Evolutionary conservation across 2,888 invertebrate genomes (phyloP).

Genomic region (Hypomecis punctinalis): DNA sequence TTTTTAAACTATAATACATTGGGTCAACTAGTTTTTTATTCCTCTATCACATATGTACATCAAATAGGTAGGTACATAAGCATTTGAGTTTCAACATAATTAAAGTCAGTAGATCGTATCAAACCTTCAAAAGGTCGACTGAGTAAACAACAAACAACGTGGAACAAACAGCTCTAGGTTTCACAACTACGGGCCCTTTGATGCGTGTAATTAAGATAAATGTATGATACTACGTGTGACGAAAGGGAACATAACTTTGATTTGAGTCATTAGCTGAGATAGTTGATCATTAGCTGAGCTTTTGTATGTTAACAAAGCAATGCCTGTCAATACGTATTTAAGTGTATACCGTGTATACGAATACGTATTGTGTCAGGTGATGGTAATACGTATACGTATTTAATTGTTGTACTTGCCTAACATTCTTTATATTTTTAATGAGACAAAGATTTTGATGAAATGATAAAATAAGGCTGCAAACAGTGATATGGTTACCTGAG

Average conservation of each 20-base stretch:
- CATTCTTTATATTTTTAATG: no score
- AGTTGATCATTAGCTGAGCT: not conserved
- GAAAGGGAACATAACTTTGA: slow-evolving; percentile 14
- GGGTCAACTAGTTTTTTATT: no score
- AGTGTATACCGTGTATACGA: not conserved
- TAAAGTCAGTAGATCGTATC: not conserved
- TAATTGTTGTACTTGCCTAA: no score
- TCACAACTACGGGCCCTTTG: slow-evolving; percentile 14
- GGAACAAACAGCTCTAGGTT: slow-evolving; percentile 13
- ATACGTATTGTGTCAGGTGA: no score
- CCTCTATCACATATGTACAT: no score
- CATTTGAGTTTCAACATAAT: no score
- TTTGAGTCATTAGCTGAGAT: not conserved
- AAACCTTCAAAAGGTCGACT: slow-evolving; percentile 7
- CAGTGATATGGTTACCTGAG: no score
- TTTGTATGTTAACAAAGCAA: not conserved
- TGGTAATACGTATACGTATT: no score
- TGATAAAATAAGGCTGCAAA: no score
- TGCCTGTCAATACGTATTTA: not conserved
- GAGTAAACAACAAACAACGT: slow-evolving; percentile 11
- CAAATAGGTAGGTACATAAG: no score
- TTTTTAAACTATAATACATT: no score
- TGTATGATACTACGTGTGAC: slow-evolving; percentile 1
- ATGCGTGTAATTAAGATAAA: slow-evolving; percentile 20
- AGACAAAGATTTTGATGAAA: no score